Percentiles rank a stretch among this genome's conserved stretches.
Conservation (phyloP, 1,140 invertebrate genomes). For the Daktulosphaira vitifoliae region DNA sequence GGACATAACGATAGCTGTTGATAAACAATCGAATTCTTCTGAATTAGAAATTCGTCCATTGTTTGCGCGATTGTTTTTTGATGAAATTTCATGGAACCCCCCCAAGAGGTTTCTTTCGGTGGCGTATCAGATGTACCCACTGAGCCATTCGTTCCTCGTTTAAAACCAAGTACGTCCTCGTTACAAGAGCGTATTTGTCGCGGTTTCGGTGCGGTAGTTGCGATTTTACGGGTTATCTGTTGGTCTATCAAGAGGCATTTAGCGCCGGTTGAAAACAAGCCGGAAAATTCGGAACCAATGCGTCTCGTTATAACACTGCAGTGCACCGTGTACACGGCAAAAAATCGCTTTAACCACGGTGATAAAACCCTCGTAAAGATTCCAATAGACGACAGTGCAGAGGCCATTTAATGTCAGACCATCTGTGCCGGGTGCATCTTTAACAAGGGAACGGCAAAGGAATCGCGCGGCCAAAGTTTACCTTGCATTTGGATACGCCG, state of each 20-base stretch:
- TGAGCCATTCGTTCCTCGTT: slow-evolving; percentile 21
- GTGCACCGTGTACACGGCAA: neutral
- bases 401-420: neutral
- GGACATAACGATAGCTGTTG: too few relatives aligned
- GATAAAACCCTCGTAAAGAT: slow-evolving; percentile 11
- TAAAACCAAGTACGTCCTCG: neutral
- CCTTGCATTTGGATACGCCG: slow-evolving; percentile 24
- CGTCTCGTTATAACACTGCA: neutral
- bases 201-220: neutral
- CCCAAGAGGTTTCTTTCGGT: neutral
- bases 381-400: neutral
- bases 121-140: neutral
- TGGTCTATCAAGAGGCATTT: slow-evolving; percentile 16
- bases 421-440: slow-evolving; percentile 1
- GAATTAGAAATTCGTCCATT: too few relatives aligned
- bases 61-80: too few relatives aligned
- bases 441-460: neutral
- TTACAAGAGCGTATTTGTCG: neutral
- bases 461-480: slow-evolving; percentile 17
- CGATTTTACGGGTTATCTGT: neutral
- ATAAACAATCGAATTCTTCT: too few relatives aligned
- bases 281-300: slow-evolving; percentile 21
- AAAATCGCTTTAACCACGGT: slow-evolving; percentile 16
- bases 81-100: too few relatives aligned
- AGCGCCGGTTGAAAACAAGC: slow-evolving; percentile 24